Base-by-base conservation (phyloP, 64 coral and sea anemone genomes). In the Montipora foliosa region DNA sequence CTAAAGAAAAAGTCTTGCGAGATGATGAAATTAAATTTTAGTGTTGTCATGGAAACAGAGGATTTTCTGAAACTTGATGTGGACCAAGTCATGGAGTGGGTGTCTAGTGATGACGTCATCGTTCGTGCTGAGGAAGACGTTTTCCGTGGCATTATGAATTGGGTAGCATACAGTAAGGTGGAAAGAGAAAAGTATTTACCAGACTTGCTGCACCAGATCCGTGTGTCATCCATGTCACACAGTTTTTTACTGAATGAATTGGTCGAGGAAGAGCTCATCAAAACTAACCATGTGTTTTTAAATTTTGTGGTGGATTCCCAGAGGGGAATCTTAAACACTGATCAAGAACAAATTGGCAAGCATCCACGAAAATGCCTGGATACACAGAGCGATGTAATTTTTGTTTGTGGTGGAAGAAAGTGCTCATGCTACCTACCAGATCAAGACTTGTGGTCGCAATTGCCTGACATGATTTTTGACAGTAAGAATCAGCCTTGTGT, bases 101-200 rank as follows among this genome's bases (percentile, higher is more conserved):
- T 83, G 57, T 83, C 80, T 60, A 66, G 58, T 67, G 80, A 83
- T 67, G 80, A 83, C 6, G 11, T 83, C 12, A 66, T 25, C 47
- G 80, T 83, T 25, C 45, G 52, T 19, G 80, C 80, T 15, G 80
- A 83, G 80, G 59, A 83, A 83, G 80, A 83, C 1, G 4, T 83
- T 67, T 83, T 83, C 29, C 19, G 19, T 0, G 80, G 80, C 60
- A 66, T 83, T 67, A 37, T 83, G 4, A 83, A 67, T 55, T 83
- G 80, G 80, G 59, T 67, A 14, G 16, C 21, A 66, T 25, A 83
- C 10, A 46, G 46, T 55, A 83, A 9, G 37, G 46, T 55, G n/a
- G 57, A 83, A 83, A 67, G 80, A 83, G 80, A 83, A 47, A 60
- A 6, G 3, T 1, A 83, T 2, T 83, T 83, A 66, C 59, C 59